Conservation (phyloP, 2,113 vertebrate species). For the Microcebus lehilahytsara region DNA sequence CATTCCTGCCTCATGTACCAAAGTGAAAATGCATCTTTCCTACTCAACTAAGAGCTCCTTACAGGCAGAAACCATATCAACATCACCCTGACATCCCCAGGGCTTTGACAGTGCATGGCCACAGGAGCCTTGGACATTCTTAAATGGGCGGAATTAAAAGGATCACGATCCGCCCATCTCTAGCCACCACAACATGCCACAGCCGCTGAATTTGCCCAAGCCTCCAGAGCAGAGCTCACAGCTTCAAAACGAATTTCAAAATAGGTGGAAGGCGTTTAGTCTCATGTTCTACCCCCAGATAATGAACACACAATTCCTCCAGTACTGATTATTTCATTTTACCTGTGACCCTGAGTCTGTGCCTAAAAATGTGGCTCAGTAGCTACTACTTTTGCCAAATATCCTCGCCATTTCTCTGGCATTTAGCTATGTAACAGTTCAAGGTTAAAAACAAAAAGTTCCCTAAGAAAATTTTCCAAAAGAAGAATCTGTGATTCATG, state of each 20-base stretch:
- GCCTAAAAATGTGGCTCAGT: background rate
- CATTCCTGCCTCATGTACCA: background rate
- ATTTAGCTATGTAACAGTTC: background rate
- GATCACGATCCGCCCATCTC: background rate
- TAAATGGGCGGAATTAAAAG: background rate
- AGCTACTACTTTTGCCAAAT: background rate
- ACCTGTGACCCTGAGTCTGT: background rate
- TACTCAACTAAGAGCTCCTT: background rate
- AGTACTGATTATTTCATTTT: background rate
- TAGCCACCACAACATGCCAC: background rate
- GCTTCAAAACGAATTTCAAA: background rate
- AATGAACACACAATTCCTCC: background rate
- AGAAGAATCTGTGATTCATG: background rate
- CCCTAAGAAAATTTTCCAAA: conserved; percentile 7
- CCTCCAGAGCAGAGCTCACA: background rate
- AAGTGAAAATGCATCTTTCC: background rate
- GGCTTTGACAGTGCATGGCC: background rate
- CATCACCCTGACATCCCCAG: background rate
- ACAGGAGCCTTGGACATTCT: background rate
- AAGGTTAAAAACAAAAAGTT: background rate
- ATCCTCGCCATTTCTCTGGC: background rate
- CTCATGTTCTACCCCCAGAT: background rate
- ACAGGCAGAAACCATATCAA: background rate
- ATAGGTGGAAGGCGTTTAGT: background rate
- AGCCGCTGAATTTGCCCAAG: background rate